A percentile compares a stretch with the other conserved stretches of the same genome.
Conservation (phyloP, 2,888 invertebrate genomes). For the Campoplex nolae region DNA sequence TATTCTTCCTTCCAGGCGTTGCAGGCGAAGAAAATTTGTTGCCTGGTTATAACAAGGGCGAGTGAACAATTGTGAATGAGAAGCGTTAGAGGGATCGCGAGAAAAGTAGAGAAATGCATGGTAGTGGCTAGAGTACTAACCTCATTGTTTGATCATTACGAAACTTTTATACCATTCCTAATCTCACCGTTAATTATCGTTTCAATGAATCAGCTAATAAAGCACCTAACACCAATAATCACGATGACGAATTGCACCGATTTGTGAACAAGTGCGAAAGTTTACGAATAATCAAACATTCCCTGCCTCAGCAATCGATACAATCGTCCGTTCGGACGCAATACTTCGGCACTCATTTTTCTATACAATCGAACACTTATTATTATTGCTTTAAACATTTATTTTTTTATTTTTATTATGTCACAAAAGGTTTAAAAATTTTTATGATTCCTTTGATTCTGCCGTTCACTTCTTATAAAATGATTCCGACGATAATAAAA, state of each 20-base stretch:
- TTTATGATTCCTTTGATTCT: not conserved
- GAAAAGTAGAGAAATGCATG: conserved; percentile 45
- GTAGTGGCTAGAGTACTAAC: conserved; percentile 30
- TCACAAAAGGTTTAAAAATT: not conserved
- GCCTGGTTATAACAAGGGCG: conserved; percentile 19
- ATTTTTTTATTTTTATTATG: not conserved
- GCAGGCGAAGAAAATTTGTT: conserved; percentile 26
- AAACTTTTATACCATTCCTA: conserved; percentile 53
- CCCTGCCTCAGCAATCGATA: not conserved
- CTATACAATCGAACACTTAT: too few species aligned
- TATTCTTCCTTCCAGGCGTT: conserved; percentile 47
- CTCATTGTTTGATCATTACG: conserved; percentile 19
- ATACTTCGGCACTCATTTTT: not conserved
- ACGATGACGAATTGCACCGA: conserved; percentile 49
- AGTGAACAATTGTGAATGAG: conserved; percentile 8
- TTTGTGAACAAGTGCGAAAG: conserved; percentile 14
- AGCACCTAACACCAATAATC: conserved; percentile 35
- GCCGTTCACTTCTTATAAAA: not conserved
- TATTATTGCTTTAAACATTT: too few species aligned
- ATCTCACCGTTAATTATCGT: conserved; percentile 40
- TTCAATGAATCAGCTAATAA: conserved; percentile 32
- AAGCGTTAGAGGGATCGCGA: conserved; percentile 23
- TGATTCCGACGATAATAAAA: not conserved
- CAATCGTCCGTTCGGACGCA: not conserved
- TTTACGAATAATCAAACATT: conserved; percentile 9